Conservation (phyloP, 2,797 vertebrate genomes). For the Pantherophis vulpinus region DNA sequence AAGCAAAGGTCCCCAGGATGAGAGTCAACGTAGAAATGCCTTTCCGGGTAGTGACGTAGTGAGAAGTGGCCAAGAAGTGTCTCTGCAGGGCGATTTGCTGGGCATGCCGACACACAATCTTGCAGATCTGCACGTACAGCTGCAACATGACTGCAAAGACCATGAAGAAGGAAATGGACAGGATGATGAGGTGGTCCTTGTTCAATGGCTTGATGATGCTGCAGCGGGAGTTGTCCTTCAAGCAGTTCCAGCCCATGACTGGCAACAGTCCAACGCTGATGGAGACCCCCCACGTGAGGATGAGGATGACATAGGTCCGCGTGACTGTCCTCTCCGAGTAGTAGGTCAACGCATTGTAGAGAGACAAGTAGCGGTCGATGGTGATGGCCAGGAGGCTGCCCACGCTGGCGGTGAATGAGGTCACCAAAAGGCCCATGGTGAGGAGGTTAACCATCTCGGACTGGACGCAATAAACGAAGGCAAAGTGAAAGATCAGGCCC, state of each 20-base stretch:
- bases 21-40: slow-evolving; percentile 85
- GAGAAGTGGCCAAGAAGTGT: slow-evolving; percentile 82
- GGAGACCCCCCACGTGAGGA: slow-evolving; percentile 83
- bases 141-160: slow-evolving; percentile 85
- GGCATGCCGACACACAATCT: slow-evolving; percentile 84
- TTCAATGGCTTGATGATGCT: slow-evolving; percentile 85
- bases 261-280: slow-evolving; percentile 82
- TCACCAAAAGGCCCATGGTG: slow-evolving; percentile 84
- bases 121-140: slow-evolving; percentile 89
- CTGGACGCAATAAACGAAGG: slow-evolving; percentile 77
- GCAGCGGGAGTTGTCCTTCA: slow-evolving; percentile 74
- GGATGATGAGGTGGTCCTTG: slow-evolving; percentile 83
- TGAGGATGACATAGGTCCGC: slow-evolving; percentile 82
- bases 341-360: slow-evolving; percentile 91
- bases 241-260: slow-evolving; percentile 89
- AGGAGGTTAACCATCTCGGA: slow-evolving; percentile 78
- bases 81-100: slow-evolving; percentile 93
- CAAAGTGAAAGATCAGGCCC: slow-evolving; percentile 86
- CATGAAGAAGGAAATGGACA: slow-evolving; percentile 84
- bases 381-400: slow-evolving; percentile 90
- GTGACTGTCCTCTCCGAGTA: slow-evolving; percentile 82
- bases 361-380: slow-evolving; percentile 89
- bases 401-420: slow-evolving; percentile 86
- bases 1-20: slow-evolving; percentile 87
- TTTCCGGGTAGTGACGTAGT: slow-evolving; percentile 79